phyloP scores from a whole-genome alignment of 2,113 vertebrate species.

The Micronisus gabar region DNA sequence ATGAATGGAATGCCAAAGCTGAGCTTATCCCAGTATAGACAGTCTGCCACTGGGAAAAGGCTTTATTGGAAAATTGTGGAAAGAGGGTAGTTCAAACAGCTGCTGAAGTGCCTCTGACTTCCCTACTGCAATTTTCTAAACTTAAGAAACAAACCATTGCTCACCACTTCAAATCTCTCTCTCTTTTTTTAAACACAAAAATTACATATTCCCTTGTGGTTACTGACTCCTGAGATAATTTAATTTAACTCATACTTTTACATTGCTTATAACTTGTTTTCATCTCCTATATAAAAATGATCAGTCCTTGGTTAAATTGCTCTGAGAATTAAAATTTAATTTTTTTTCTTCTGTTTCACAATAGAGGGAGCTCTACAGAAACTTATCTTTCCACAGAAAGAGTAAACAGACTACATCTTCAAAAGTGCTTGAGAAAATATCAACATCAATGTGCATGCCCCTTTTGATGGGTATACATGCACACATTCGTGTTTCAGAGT shows the following conservation, averaged over 20 bases:
- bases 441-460: not conserved
- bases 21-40: not conserved
- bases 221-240: not conserved
- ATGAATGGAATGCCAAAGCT: not conserved
- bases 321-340: not conserved
- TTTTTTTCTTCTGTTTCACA: not conserved
- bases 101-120: not conserved
- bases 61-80: not conserved
- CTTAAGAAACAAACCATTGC: not conserved
- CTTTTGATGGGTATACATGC: accelerated
- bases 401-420: not conserved
- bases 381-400: not conserved
- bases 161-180: not conserved
- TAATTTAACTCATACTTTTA: not conserved
- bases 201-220: not conserved
- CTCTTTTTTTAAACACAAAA: not conserved
- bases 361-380: conserved; percentile 61
- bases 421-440: not conserved
- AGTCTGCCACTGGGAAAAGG: not conserved
- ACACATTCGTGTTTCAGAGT: not conserved
- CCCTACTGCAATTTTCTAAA: not conserved
- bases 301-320: not conserved
- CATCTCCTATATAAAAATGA: not conserved
- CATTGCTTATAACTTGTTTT: not conserved
- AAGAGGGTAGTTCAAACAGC: not conserved